Evolutionary conservation across 2,888 invertebrate species (phyloP).

Genomic region (Podabrus alpinus): DNA sequence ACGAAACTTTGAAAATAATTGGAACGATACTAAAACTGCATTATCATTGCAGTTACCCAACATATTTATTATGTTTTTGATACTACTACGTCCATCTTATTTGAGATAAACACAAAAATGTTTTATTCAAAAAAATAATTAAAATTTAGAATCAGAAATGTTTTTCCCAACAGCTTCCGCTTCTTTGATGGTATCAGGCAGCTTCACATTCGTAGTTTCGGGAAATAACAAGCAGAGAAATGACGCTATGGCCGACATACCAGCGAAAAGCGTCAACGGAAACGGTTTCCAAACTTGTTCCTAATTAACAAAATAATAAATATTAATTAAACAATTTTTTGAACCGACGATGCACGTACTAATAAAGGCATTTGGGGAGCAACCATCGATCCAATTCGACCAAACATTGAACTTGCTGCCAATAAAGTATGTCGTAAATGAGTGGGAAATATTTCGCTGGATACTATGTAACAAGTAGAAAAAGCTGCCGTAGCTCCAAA

Average conservation of each 20-base stretch:
- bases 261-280: constrained; percentile 68
- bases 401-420: constrained; percentile 68
- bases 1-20: too few species aligned
- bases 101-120: background rate
- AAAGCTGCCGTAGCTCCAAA: constrained; percentile 69
- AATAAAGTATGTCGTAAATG: constrained; percentile 65
- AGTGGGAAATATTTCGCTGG: constrained; percentile 72
- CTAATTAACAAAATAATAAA: constrained; percentile 36
- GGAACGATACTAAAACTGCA: too few species aligned
- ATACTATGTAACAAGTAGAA: constrained; percentile 68
- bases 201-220: constrained; percentile 68
- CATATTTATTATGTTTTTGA: too few species aligned
- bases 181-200: constrained; percentile 71
- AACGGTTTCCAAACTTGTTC: constrained; percentile 55
- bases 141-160: background rate
- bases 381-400: constrained; percentile 66
- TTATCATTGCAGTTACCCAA: too few species aligned
- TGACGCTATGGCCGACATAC: constrained; percentile 65
- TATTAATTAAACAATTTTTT: background rate
- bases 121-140: background rate
- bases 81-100: background rate
- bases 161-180: constrained; percentile 60
- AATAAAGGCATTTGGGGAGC: constrained; percentile 71
- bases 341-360: constrained; percentile 53
- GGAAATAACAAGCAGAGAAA: constrained; percentile 68